phyloP scores from a whole-genome alignment of 2,113 vertebrate genomes.

The Semicossyphus pulcher region DNA sequence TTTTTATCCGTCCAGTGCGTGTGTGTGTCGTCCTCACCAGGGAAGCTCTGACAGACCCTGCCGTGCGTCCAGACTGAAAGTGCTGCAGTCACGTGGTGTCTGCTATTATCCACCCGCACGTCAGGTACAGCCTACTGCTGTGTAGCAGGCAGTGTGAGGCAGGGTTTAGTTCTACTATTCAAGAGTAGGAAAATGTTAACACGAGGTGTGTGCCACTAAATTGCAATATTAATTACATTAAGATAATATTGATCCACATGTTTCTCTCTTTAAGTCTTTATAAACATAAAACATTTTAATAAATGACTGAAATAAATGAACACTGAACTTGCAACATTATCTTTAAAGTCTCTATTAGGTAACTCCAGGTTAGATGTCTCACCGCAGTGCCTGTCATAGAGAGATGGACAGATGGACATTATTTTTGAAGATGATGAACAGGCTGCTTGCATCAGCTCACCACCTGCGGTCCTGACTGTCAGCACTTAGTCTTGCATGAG shows the following conservation, averaged over 20 bases:
- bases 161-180: neutral
- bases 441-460: slow-evolving; percentile 1
- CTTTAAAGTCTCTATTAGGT: neutral
- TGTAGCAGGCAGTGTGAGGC: neutral
- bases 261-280: too few relatives aligned
- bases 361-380: neutral
- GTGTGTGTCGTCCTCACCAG: slow-evolving; percentile 47
- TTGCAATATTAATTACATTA: too few relatives aligned
- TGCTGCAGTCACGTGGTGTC: slow-evolving; percentile 81
- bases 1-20: slow-evolving; percentile 58
- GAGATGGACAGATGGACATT: slow-evolving; percentile 24
- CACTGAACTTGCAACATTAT: neutral
- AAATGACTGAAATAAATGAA: too few relatives aligned
- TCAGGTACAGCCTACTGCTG: slow-evolving; percentile 55
- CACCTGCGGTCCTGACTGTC: slow-evolving; percentile 37
- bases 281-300: too few relatives aligned
- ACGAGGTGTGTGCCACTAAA: neutral
- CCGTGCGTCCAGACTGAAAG: slow-evolving; percentile 64
- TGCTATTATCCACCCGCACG: slow-evolving; percentile 66
- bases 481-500: neutral
- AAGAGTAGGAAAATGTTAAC: neutral
- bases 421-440: slow-evolving; percentile 20
- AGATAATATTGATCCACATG: too few relatives aligned
- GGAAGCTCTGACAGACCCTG: slow-evolving; percentile 65
- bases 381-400: neutral